phyloP scores from a whole-genome alignment of 1,140 invertebrate genomes.

The Cyclargus thomasi region DNA sequence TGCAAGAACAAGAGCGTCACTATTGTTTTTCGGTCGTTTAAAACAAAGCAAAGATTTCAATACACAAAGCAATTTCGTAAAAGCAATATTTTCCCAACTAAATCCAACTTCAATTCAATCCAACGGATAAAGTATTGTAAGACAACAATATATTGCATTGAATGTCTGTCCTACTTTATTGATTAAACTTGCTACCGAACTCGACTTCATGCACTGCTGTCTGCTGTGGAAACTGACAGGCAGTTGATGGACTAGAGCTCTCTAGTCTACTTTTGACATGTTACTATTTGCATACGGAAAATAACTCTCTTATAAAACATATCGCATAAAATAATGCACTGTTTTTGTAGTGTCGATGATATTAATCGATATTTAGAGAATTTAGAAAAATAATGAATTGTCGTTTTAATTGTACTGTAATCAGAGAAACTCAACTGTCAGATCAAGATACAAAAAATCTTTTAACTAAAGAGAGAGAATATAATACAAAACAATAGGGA shows the following conservation, averaged over 20 bases:
- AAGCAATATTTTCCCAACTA: neutral
- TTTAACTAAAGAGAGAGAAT: too few relatives aligned
- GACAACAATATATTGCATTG: conserved; percentile 4
- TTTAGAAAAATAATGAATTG: too few relatives aligned
- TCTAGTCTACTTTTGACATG: too few relatives aligned
- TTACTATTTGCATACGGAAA: too few relatives aligned
- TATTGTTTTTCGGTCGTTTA: conserved; percentile 12
- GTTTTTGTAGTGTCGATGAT: too few relatives aligned
- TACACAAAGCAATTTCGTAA: conserved; percentile 1
- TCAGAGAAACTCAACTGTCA: too few relatives aligned
- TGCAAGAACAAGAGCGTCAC: neutral
- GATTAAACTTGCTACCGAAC: neutral
- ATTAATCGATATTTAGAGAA: too few relatives aligned
- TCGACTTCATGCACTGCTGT: neutral
- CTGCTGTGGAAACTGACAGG: neutral
- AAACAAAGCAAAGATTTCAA: conserved; percentile 5
- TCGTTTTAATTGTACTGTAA: too few relatives aligned
- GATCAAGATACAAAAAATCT: too few relatives aligned
- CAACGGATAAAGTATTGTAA: conserved; percentile 9
- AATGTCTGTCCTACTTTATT: conserved; percentile 5
- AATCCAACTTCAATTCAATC: conserved; percentile 9
- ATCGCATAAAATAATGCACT: too few relatives aligned
- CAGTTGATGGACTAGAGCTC: neutral
- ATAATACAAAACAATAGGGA: too few relatives aligned
- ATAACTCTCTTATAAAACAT: too few relatives aligned